Evolutionary conservation across 2,888 invertebrate species (phyloP).

Genomic region (Erebia aethiops): DNA sequence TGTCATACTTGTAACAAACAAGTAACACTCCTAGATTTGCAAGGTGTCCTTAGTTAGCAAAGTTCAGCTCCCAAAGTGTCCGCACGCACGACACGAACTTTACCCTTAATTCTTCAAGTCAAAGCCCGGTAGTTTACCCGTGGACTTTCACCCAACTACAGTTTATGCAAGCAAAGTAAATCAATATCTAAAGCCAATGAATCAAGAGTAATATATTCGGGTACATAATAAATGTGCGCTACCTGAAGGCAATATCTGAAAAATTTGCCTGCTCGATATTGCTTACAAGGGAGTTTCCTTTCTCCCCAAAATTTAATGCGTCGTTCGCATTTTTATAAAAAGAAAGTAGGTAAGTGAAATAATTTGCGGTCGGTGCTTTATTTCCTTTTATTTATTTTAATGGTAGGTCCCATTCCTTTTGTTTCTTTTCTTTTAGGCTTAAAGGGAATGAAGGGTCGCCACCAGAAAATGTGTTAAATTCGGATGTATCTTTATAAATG

Average conservation of each 20-base stretch:
- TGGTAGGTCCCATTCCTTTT: slow-evolving; percentile 78
- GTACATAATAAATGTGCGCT: slow-evolving; percentile 84
- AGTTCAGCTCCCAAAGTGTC: slow-evolving; percentile 38
- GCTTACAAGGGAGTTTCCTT: slow-evolving; percentile 83
- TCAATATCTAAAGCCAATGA: slow-evolving; percentile 83
- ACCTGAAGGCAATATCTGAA: slow-evolving; percentile 84
- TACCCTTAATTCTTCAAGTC: slow-evolving; percentile 63
- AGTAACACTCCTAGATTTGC: neutral
- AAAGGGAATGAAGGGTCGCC: slow-evolving; percentile 63
- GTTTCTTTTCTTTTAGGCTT: slow-evolving; percentile 67
- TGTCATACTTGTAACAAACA: neutral
- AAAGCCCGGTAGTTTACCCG: slow-evolving; percentile 59
- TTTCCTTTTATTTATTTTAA: slow-evolving; percentile 83
- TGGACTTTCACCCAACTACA: slow-evolving; percentile 70
- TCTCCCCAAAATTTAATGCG: slow-evolving; percentile 83
- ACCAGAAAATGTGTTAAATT: slow-evolving; percentile 63
- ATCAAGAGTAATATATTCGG: slow-evolving; percentile 84
- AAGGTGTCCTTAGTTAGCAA: slow-evolving; percentile 22
- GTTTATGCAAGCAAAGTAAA: slow-evolving; percentile 82
- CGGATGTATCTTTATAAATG: slow-evolving; percentile 63
- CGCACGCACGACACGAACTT: slow-evolving; percentile 54
- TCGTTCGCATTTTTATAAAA: slow-evolving; percentile 83
- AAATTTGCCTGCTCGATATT: slow-evolving; percentile 83
- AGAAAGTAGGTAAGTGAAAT: slow-evolving; percentile 82
- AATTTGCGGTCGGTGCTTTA: slow-evolving; percentile 80